These are phyloP conservation scores for Pycnomerus fuliginosus DNA, from an alignment of 2,888 invertebrate genomes.

Conservation along the genomic window DNA sequence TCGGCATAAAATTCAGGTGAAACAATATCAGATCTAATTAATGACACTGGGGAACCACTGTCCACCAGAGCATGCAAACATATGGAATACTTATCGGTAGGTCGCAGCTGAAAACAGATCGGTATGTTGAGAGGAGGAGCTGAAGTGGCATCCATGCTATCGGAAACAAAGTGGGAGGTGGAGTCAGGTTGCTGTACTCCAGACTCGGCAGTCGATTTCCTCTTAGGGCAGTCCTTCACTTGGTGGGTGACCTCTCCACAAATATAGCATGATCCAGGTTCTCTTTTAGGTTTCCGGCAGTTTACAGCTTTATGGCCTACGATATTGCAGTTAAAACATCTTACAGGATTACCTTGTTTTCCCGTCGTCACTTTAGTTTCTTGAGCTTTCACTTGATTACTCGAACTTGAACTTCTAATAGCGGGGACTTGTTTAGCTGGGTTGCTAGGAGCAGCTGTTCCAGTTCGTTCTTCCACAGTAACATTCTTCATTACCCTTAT, in stretches of 20 bases:
- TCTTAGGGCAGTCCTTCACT: conserved; percentile 14
- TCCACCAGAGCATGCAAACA: conserved; percentile 7
- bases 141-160: too few species aligned
- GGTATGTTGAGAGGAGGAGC: too few species aligned
- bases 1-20: too few species aligned
- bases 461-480: not conserved
- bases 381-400: too few species aligned
- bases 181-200: not conserved
- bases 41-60: conserved; percentile 13
- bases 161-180: conserved; percentile 1
- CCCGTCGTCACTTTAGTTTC: too few species aligned
- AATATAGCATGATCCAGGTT: conserved; percentile 16
- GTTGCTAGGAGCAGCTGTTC: too few species aligned
- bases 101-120: not conserved
- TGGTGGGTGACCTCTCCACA: conserved; percentile 17
- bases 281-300: conserved; percentile 16
- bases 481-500: conserved; percentile 1
- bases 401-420: too few species aligned
- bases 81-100: not conserved
- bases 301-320: conserved; percentile 8
- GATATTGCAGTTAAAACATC: conserved; percentile 9
- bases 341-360: too few species aligned
- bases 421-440: too few species aligned
- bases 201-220: not conserved
- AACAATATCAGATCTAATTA: not conserved